These are phyloP conservation scores for Drosophila leontia DNA, from an alignment of 1,140 invertebrate species.

Conservation along the genomic window DNA sequence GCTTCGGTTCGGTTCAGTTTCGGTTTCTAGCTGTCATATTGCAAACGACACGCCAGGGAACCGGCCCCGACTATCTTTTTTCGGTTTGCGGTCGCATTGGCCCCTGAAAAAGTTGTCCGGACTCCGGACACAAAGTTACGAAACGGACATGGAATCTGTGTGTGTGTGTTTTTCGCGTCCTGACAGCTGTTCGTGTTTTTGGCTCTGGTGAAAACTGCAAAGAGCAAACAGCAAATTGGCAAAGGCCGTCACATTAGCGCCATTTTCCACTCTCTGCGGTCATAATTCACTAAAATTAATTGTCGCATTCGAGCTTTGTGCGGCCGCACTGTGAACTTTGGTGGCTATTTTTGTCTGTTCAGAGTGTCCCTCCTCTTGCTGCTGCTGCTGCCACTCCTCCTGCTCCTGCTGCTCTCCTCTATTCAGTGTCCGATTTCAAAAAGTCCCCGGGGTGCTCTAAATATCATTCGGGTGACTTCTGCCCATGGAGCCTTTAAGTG, in stretches of 20 bases:
- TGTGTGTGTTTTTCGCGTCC: slow-evolving; percentile 7
- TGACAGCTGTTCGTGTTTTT: slow-evolving; percentile 76
- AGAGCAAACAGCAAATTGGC: slow-evolving; percentile 49
- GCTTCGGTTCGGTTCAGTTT: slow-evolving; percentile 17
- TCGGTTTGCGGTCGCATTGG: slow-evolving; percentile 54
- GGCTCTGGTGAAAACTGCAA: slow-evolving; percentile 36
- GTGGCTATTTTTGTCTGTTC: slow-evolving; percentile 9
- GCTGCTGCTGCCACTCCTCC: neutral
- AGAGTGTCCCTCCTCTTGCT: neutral
- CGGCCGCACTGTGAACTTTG: slow-evolving; percentile 31
- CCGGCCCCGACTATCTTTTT: slow-evolving; percentile 18
- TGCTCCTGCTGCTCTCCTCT: neutral
- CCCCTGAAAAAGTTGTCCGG: slow-evolving; percentile 42
- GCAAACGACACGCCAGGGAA: slow-evolving; percentile 70
- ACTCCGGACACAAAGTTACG: slow-evolving; percentile 34
- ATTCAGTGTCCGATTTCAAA: slow-evolving; percentile 18
- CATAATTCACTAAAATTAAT: slow-evolving; percentile 82
- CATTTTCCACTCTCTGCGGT: slow-evolving; percentile 70
- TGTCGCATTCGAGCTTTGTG: slow-evolving; percentile 68
- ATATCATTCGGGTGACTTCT: slow-evolving; percentile 29
- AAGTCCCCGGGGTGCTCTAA: slow-evolving; percentile 40
- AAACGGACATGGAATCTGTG: slow-evolving; percentile 7
- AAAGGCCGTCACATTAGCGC: slow-evolving; percentile 71
- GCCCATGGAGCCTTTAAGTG: slow-evolving; percentile 3
- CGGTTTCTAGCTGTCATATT: slow-evolving; percentile 55